Evolutionary conservation across 2,888 invertebrate genomes (phyloP), one percentile per base, ranked within the genome.

Genomic region (Sialis fuliginosa): DNA sequence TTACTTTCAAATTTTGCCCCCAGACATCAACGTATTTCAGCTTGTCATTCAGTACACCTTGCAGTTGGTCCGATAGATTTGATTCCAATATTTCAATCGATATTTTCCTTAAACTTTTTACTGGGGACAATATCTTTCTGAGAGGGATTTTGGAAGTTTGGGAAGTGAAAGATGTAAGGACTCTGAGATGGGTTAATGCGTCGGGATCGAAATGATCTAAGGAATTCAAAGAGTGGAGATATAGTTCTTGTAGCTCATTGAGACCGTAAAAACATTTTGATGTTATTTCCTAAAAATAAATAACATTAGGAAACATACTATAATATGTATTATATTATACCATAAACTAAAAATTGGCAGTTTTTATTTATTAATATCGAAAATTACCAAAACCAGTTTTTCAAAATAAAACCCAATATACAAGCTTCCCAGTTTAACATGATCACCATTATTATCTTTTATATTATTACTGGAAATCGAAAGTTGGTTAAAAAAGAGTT

Each of bases 51-150:
- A 87, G 83, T 34, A 81, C 72, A 54, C 85, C 79, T 51, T 79
- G 75, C 48, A 91, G 68, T 60, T 88, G 88, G 31, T 80, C 79
- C 9, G 42, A 42, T 6, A 47, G 31, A 13, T 33, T 31, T 13
- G 77, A 69, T 57, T 89, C 89, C 50, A 79, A 74, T 57, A 89
- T 77, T 58, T 84, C 77, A 52, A 91, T 72, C 52, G 81, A 78
- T 50, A 89, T 68, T 56, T 81, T 80, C 55, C 81, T 77, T 40
- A 91, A 64, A 9, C 81, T 79, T 8, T 80, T 79, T 50, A 89
- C 67, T 49, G 79, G 79, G 7, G 77, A 72, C 7, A 89, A 71
- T 47, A 88, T 66, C 54, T 79, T 47, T 33, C 31, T 33, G 6
- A 47, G 30, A 31, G n/a, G 13, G 22, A 47, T 10, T 30, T 47